Evolutionary conservation across 2,888 invertebrate genomes (phyloP).

Genomic region (Nomada goodeniana): DNA sequence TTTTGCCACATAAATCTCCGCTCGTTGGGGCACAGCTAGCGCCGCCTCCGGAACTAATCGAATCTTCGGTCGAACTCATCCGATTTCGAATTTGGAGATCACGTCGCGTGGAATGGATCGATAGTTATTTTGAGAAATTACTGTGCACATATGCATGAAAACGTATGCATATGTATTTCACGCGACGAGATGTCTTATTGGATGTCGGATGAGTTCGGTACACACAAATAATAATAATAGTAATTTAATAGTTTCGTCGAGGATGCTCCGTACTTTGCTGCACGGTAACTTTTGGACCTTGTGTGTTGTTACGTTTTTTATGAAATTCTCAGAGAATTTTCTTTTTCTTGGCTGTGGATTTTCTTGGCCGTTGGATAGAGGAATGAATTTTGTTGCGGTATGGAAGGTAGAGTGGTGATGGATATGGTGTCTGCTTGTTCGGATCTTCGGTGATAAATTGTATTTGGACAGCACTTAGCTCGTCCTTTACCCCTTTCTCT

Average conservation of each 20-base stretch:
- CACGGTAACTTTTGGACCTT: no score
- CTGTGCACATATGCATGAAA: neutral
- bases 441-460: constrained; percentile 59
- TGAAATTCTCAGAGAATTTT: neutral
- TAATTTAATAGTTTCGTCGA: no score
- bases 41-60: constrained; percentile 79
- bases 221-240: no score
- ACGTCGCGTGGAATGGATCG: neutral
- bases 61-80: constrained; percentile 71
- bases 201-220: no score
- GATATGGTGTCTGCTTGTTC: constrained; percentile 5
- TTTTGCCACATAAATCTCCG: constrained; percentile 81
- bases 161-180: no score
- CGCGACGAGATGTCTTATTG: no score
- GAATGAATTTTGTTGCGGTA: neutral
- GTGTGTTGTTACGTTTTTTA: no score
- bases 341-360: neutral
- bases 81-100: constrained; percentile 7
- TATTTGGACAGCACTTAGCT: constrained; percentile 67
- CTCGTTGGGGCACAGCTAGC: constrained; percentile 62
- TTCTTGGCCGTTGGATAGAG: neutral
- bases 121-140: neutral
- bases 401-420: neutral
- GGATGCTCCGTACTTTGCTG: no score
- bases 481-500: constrained; percentile 67